Conservation (phyloP, 2,113 vertebrate genomes). For the Rhynchomys soricoides region DNA sequence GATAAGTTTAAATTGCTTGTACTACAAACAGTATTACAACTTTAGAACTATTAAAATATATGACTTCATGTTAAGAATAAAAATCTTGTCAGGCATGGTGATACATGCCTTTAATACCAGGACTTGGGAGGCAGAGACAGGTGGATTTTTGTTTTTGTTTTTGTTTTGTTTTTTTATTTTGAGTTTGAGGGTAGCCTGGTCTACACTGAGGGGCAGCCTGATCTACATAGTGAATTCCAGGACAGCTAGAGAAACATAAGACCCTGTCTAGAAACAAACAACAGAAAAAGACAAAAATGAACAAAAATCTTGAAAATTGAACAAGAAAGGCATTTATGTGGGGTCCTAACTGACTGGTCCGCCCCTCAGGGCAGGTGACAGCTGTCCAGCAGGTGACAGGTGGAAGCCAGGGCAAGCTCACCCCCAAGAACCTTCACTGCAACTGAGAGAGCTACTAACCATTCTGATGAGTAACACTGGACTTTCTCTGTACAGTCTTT, state of each 20-base stretch:
- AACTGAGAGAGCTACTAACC: not conserved
- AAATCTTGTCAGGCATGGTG: not conserved
- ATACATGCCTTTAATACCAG: not conserved
- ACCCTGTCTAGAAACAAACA: not conserved
- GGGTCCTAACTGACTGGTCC: not conserved
- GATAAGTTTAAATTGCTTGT: too few species aligned
- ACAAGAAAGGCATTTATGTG: not conserved
- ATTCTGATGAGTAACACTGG: not conserved
- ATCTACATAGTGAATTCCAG: not conserved
- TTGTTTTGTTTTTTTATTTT: too few species aligned
- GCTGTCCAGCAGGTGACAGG: rapidly evolving
- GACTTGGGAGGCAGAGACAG: not conserved
- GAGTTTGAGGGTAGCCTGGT: not conserved
- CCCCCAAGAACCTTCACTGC: not conserved
- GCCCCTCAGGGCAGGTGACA: not conserved
- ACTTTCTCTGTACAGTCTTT: not conserved
- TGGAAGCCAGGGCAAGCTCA: not conserved
- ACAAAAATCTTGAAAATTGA: not conserved
- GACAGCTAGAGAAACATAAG: not conserved
- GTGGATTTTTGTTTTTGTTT: not conserved
- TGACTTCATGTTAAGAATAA: constrained; percentile 23
- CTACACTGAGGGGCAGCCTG: not conserved
- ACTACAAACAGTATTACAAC: not conserved
- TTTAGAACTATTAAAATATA: not conserved
- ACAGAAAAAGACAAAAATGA: not conserved